Evolutionary conservation across 2,113 vertebrate genomes (phyloP).

Genomic region (Amblyopsis rosae): DNA sequence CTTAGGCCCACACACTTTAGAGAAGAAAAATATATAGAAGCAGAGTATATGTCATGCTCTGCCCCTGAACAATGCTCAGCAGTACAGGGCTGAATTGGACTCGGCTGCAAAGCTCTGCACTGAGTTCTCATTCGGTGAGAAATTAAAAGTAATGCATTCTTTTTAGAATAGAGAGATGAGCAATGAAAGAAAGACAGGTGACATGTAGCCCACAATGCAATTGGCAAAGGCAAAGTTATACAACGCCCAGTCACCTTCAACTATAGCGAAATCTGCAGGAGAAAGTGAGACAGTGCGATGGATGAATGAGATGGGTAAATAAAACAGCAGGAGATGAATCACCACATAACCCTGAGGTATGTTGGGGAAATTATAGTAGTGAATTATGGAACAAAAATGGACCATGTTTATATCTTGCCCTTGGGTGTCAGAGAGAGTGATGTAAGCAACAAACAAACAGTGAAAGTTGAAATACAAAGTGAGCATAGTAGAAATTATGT

Average conservation of each 20-base stretch:
- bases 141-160: too few species aligned
- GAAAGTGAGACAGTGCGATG: not conserved
- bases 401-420: constrained; percentile 20
- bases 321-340: constrained; percentile 5
- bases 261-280: not conserved
- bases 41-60: constrained; percentile 33
- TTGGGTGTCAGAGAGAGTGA: constrained; percentile 15
- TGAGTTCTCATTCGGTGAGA: too few species aligned
- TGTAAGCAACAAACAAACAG: constrained; percentile 15
- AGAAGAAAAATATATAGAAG: constrained; percentile 34
- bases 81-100: too few species aligned
- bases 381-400: constrained; percentile 51
- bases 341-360: not conserved
- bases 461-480: not conserved
- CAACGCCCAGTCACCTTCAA: not conserved
- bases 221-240: not conserved
- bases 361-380: not conserved
- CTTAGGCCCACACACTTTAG: constrained; percentile 24
- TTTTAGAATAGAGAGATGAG: constrained; percentile 21
- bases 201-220: not conserved
- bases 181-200: constrained; percentile 24
- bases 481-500: too few species aligned
- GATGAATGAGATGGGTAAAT: constrained; percentile 10
- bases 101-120: too few species aligned
- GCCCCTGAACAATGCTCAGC: constrained; percentile 13